Conservation (phyloP, 2,888 invertebrate species). For the Macrosoma leucophasiata region DNA sequence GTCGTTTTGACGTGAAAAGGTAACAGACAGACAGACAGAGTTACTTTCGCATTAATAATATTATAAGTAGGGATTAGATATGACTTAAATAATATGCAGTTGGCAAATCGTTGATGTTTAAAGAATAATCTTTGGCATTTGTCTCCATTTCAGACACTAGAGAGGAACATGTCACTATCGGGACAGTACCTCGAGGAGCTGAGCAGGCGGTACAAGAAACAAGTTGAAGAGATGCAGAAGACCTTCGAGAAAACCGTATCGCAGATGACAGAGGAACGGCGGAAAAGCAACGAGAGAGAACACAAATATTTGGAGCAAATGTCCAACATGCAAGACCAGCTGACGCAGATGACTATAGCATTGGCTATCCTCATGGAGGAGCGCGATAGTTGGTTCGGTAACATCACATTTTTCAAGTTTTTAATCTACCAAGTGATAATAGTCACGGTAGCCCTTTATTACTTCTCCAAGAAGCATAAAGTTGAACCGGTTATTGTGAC, state of each 20-base stretch:
- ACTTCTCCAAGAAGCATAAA: conserved; percentile 64
- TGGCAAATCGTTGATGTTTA: no score
- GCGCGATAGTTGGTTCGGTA: conserved; percentile 78
- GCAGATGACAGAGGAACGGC: conserved; percentile 82
- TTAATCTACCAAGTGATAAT: conserved; percentile 66
- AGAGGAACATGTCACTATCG: conserved; percentile 97
- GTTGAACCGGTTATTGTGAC: conserved; percentile 43
- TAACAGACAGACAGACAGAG: no score
- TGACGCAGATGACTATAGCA: conserved; percentile 77
- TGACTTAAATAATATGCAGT: no score
- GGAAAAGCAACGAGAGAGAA: conserved; percentile 83
- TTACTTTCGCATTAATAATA: no score
- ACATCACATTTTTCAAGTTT: conserved; percentile 74
- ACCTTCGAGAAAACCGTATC: conserved; percentile 86
- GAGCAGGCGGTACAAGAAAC: conserved; percentile 95
- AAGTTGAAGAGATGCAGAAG: conserved; percentile 95
- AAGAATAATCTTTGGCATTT: conserved; percentile 7
- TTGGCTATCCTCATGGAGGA: conserved; percentile 78
- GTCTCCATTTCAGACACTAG: conserved; percentile 81
- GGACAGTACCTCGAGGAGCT: conserved; percentile 97
- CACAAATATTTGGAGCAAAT: conserved; percentile 87
- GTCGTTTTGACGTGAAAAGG: no score
- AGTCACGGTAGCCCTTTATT: conserved; percentile 64
- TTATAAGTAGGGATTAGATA: no score
- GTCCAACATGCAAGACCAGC: conserved; percentile 78